Evolutionary conservation across 2,888 invertebrate species (phyloP).

Genomic region (Leptinotarsa haldemani): DNA sequence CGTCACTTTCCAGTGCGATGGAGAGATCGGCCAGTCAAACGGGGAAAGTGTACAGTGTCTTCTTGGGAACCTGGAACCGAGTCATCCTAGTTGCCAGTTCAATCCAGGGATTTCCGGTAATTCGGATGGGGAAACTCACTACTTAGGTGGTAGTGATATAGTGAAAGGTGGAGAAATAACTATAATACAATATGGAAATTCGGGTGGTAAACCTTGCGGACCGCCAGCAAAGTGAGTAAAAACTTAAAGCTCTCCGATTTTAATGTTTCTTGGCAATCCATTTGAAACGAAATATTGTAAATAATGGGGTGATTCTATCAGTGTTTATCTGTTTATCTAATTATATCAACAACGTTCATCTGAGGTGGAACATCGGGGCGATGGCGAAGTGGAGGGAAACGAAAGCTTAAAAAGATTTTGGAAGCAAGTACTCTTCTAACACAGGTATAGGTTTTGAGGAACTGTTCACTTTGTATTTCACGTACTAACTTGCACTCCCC

Average conservation of each 20-base stretch:
- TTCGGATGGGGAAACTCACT: conserved; percentile 57
- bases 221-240: conserved; percentile 74
- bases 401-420: no score
- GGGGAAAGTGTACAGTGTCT: conserved; percentile 74
- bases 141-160: conserved; percentile 65
- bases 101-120: conserved; percentile 57
- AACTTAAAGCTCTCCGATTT: not conserved
- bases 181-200: conserved; percentile 67
- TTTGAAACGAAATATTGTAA: no score
- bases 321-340: no score
- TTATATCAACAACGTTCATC: no score
- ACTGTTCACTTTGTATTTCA: no score
- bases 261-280: no score
- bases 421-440: no score
- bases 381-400: no score
- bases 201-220: conserved; percentile 69
- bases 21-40: conserved; percentile 67
- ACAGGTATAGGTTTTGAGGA: no score
- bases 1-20: conserved; percentile 79
- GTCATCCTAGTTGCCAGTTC: conserved; percentile 68
- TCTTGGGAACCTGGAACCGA: conserved; percentile 73
- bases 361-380: no score
- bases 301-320: no score
- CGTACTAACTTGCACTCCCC: no score
- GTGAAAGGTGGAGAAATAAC: conserved; percentile 71